Base-by-base conservation (phyloP, 2,113 vertebrate genomes). In the Cygnus buccinator region DNA sequence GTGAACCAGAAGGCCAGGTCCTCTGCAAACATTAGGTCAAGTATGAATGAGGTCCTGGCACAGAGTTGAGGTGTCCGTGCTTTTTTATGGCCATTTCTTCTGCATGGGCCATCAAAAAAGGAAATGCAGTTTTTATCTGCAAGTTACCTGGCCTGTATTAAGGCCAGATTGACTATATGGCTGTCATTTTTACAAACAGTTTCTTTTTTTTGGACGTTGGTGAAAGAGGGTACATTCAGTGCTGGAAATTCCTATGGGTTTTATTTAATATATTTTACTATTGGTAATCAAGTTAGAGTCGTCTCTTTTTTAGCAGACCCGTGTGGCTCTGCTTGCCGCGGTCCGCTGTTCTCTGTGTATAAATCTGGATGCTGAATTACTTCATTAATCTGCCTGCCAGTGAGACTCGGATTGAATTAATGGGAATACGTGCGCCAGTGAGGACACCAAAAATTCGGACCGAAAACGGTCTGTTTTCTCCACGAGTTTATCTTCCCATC, bases 81-180 rank as follows among this genome's bases (percentile, higher is more conserved):
- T 29, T 65, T 65, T 8, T 12, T 13, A 37, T 2, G 10, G 52
- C 15, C 1, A 2, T 62, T 72, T 17, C 2, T 41, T 19, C 15
- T 1, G 1, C 0, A 0, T 2, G 15, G 52, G 20, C 2, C 1
- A 12, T 1, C 10, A 0, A 0, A 48, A 54, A 11, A 37, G 77
- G 57, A 21, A 66, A 28, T 2, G 33, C 7, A 58, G 4, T 5
- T 58, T 29, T 22, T 5, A 6, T 33, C 58, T 3, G 52, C 70
- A 5, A 52, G 62, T 22, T 33, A 20, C 21, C 3, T 3, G 46
- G 13, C 33, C 48, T 16, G 0, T 3, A 0, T 20, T 2, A 9
- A 39, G 23, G 55, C 22, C 4, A 0, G 26, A 9, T 48, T 14
- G 72, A n/a, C 37, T 33, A 3, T 7, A 7, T 0, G 25, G 16